phyloP scores from a whole-genome alignment of 2,113 vertebrate species.

The Parus major region DNA sequence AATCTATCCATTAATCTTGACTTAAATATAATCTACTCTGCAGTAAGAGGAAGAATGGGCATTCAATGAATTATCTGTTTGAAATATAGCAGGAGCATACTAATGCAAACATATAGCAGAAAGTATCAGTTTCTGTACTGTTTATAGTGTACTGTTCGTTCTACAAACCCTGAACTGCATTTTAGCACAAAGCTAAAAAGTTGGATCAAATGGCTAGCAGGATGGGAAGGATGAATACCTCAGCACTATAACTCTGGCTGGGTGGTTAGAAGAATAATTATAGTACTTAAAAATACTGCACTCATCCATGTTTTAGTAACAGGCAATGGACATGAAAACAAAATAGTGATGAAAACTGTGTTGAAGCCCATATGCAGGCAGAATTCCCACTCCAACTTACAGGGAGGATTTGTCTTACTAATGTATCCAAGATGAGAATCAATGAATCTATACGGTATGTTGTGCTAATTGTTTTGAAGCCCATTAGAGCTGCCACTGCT shows the following conservation, averaged over 20 bases:
- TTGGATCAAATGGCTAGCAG: not conserved
- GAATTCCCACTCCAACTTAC: not conserved
- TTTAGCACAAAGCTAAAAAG: not conserved
- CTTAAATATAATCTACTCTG: constrained; percentile 85
- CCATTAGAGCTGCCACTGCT: not conserved
- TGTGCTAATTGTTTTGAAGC: constrained; percentile 21
- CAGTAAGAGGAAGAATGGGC: constrained; percentile 78
- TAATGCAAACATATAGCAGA: constrained; percentile 65
- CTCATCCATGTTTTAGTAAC: not conserved
- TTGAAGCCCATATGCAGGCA: not conserved
- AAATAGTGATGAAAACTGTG: not conserved
- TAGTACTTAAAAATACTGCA: not conserved
- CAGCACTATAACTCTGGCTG: not conserved
- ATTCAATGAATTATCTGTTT: constrained; percentile 81
- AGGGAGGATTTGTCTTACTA: not conserved
- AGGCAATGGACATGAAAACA: not conserved
- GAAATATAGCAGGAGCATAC: constrained; percentile 72
- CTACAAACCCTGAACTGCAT: not conserved
- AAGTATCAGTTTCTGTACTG: constrained; percentile 3
- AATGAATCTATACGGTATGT: not conserved
- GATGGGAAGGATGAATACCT: not conserved
- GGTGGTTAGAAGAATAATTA: not conserved
- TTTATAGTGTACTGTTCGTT: not conserved
- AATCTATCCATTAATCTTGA: constrained; percentile 92
- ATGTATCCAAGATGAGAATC: not conserved